These are phyloP conservation scores for Diuraphis noxia DNA, from an alignment of 1,140 invertebrate genomes.

Conservation along the genomic window DNA sequence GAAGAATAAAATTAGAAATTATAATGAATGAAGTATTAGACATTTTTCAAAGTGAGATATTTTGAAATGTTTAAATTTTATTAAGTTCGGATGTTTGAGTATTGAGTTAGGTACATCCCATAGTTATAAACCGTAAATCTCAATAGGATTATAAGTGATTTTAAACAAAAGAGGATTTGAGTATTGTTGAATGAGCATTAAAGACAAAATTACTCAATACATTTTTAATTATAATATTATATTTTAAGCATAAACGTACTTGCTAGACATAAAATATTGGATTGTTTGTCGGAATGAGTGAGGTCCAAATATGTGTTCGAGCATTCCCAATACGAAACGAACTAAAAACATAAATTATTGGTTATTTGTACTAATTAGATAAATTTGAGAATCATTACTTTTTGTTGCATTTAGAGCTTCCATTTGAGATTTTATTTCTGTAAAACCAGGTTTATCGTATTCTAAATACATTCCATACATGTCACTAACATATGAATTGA, in stretches of 20 bases:
- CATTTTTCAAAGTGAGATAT: no score
- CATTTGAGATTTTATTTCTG: constrained; percentile 42
- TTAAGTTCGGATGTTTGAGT: no score
- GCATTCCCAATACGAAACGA: constrained; percentile 91
- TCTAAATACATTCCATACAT: constrained; percentile 57
- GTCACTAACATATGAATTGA: constrained; percentile 57
- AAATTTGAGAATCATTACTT: not conserved
- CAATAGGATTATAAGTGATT: not conserved
- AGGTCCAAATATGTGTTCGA: constrained; percentile 82
- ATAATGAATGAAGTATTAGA: no score
- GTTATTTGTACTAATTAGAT: not conserved
- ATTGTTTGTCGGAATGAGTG: constrained; percentile 77
- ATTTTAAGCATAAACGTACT: constrained; percentile 60
- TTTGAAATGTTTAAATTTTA: no score
- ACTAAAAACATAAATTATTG: constrained; percentile 62
- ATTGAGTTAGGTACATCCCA: no score
- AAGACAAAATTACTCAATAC: not conserved
- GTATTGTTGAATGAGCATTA: not conserved
- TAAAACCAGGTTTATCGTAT: constrained; percentile 56
- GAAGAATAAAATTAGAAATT: no score
- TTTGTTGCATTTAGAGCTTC: constrained; percentile 38
- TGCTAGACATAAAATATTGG: constrained; percentile 69
- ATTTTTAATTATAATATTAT: not conserved
- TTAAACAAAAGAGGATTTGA: no score
- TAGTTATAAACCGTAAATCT: no score